phyloP scores from a whole-genome alignment of 2,888 invertebrate species.

The Calliopum simillimum region DNA sequence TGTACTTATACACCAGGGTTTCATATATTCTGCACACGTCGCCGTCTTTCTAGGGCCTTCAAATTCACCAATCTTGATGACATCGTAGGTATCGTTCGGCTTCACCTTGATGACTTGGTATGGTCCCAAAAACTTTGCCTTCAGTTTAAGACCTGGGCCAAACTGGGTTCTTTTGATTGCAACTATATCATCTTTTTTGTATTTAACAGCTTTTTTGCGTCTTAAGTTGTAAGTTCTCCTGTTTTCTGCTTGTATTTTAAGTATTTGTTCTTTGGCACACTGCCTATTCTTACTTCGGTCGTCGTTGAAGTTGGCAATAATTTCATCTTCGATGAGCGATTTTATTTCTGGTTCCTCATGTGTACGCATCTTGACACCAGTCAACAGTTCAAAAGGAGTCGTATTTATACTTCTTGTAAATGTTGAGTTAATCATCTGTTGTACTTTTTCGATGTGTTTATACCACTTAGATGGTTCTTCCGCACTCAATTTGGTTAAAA shows the following conservation, averaged over 20 bases:
- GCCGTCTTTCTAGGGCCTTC: slow-evolving; percentile 28
- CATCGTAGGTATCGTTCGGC: slow-evolving; percentile 31
- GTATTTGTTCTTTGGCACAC: too few species aligned
- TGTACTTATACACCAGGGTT: too few species aligned
- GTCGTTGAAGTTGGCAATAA: too few species aligned
- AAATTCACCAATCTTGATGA: slow-evolving; percentile 18
- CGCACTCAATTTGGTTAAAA: slow-evolving; percentile 36
- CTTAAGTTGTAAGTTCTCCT: slow-evolving; percentile 18
- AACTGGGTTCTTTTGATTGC: too few species aligned
- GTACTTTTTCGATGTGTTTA: slow-evolving; percentile 31
- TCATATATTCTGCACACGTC: slow-evolving; percentile 12
- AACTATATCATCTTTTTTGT: slow-evolving; percentile 21
- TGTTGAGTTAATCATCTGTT: slow-evolving; percentile 41
- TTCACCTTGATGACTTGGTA: slow-evolving; percentile 23
- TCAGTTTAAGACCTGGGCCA: slow-evolving; percentile 31
- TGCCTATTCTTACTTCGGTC: too few species aligned
- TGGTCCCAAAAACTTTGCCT: slow-evolving; percentile 32
- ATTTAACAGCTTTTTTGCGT: slow-evolving; percentile 25
- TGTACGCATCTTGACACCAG: slow-evolving; percentile 32
- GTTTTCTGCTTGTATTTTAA: too few species aligned
- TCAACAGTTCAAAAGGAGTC: slow-evolving; percentile 33
- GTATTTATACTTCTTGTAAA: too few species aligned
- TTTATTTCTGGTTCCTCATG: slow-evolving; percentile 33
- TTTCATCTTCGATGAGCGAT: slow-evolving; percentile 37
- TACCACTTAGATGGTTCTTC: slow-evolving; percentile 40